Percentiles rank a stretch among this genome's conserved stretches.
Conservation (phyloP, 2,113 vertebrate genomes). For the Elephas maximus region DNA sequence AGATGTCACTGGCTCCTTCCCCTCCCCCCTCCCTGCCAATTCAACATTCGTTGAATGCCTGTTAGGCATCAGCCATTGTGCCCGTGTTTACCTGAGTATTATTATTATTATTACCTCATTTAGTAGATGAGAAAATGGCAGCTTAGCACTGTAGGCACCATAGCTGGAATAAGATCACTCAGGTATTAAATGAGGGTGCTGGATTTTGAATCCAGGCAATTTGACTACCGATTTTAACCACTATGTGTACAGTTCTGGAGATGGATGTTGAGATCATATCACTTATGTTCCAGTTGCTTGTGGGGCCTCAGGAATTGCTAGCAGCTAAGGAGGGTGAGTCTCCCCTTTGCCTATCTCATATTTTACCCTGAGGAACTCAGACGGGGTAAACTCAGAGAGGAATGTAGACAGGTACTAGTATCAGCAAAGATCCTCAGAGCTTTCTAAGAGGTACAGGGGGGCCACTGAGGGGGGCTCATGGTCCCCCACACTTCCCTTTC, state of each 20-base stretch:
- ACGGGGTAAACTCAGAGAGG: too few species aligned
- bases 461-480: fast-evolving
- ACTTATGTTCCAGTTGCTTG: background rate
- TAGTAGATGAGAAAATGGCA: background rate
- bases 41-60: background rate
- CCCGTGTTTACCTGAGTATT: background rate
- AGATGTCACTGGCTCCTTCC: background rate
- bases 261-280: background rate
- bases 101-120: background rate
- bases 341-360: background rate
- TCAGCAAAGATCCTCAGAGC: background rate
- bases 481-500: background rate
- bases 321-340: background rate
- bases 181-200: background rate
- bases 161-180: background rate
- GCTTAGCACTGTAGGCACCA: background rate
- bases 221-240: background rate
- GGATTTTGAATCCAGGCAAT: background rate
- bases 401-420: too few species aligned
- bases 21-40: background rate
- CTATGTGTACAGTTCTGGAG: background rate
- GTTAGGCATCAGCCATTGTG: background rate
- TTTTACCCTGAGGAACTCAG: background rate
- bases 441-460: background rate
- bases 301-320: background rate